Percentiles rank a stretch among this genome's conserved stretches.
phyloP scores from a whole-genome alignment of 2,888 invertebrate species.

The Pristionchus entomophagus region DNA sequence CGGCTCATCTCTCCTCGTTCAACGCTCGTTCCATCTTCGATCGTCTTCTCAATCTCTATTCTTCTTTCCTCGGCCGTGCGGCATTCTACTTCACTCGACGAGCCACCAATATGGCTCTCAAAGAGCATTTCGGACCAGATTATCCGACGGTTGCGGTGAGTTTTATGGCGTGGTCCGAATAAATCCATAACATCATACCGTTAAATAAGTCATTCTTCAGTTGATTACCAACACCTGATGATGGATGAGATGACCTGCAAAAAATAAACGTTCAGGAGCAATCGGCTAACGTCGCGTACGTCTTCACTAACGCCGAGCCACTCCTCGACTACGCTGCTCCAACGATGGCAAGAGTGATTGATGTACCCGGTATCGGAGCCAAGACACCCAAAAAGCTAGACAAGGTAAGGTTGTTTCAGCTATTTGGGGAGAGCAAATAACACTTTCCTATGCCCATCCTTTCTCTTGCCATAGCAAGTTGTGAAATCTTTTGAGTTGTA shows the following conservation, averaged over 20 bases:
- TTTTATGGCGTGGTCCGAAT: not conserved
- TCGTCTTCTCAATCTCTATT: constrained; percentile 20
- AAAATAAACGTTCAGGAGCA: not conserved
- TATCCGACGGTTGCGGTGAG: constrained; percentile 16
- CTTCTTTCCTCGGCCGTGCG: not conserved
- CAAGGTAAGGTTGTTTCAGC: too few relatives aligned
- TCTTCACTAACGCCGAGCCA: not conserved
- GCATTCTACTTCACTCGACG: not conserved
- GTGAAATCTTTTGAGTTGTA: too few relatives aligned
- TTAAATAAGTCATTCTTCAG: too few relatives aligned
- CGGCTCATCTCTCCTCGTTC: not conserved
- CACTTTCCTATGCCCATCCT: too few relatives aligned
- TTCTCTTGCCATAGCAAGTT: too few relatives aligned
- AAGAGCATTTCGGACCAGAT: constrained; percentile 3
- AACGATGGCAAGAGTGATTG: not conserved
- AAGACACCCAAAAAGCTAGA: constrained; percentile 1
- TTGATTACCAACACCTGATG: too few relatives aligned
- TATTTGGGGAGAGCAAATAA: too few relatives aligned
- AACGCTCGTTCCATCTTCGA: not conserved
- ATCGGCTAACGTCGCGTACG: not conserved
- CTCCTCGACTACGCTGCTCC: constrained; percentile 30
- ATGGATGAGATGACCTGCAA: not conserved
- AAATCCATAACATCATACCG: too few relatives aligned
- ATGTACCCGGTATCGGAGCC: not conserved
- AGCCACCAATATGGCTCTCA: not conserved